Percentiles rank a stretch among this genome's conserved stretches.
phyloP scores from a whole-genome alignment of 2,888 invertebrate species.

The Kryphioiulus occultus region DNA sequence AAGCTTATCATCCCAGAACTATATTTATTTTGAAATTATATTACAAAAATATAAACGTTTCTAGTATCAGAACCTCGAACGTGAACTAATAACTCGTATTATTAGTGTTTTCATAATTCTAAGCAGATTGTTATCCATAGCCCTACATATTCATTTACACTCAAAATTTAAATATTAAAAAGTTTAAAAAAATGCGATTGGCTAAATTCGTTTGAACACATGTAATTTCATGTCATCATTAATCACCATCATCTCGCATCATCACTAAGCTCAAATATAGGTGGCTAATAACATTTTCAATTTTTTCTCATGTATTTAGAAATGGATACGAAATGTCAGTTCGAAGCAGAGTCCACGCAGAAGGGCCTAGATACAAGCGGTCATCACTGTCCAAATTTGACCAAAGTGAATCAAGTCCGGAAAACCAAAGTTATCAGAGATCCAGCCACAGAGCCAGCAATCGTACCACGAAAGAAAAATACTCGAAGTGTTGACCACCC shows the following conservation, averaged over 20 bases:
- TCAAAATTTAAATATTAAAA: no score
- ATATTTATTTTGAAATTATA: no score
- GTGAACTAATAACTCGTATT: no score
- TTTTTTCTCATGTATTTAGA: not conserved
- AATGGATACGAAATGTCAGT: not conserved
- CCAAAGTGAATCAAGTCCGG: not conserved
- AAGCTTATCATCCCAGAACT: no score
- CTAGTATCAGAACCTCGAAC: no score
- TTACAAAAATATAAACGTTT: no score
- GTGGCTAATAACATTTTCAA: not conserved
- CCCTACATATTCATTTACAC: no score
- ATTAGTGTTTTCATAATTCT: no score
- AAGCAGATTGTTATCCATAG: no score
- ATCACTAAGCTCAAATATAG: not conserved
- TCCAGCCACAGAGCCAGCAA: not conserved
- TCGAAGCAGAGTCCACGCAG: not conserved
- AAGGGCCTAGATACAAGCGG: not conserved
- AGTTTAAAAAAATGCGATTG: not conserved
- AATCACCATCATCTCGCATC: not conserved
- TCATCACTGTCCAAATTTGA: not conserved
- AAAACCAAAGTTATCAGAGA: not conserved
- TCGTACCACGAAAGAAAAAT: not conserved
- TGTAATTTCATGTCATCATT: not conserved
- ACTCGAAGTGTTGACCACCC: not conserved
- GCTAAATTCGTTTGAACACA: not conserved